phyloP scores from a whole-genome alignment of 2,113 vertebrate genomes.

The Podarcis cretensis region DNA sequence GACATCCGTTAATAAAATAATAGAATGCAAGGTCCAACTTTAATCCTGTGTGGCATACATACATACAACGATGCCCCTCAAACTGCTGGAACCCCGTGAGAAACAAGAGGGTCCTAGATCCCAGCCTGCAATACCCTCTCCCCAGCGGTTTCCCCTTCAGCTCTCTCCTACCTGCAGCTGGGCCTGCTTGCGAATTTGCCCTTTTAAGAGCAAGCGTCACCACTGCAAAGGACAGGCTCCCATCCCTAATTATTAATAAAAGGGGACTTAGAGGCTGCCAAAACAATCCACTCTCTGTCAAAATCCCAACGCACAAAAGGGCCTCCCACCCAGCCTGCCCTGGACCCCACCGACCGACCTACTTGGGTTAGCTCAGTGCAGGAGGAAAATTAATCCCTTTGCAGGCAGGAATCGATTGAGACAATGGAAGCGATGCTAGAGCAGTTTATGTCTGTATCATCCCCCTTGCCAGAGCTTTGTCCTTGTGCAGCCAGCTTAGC shows the following conservation, averaged over 20 bases:
- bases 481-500: conserved; percentile 7
- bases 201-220: conserved; percentile 17
- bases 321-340: conserved; percentile 17
- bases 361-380: background rate
- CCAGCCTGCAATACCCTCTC: too few relatives aligned
- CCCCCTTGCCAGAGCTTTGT: conserved; percentile 8
- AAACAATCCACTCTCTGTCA: conserved; percentile 7
- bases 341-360: conserved; percentile 1
- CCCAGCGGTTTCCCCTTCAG: background rate
- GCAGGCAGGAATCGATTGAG: conserved; percentile 16
- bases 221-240: background rate
- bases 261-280: background rate
- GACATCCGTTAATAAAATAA: background rate
- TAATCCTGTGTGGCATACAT: background rate
- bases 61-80: background rate
- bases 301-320: conserved; percentile 22
- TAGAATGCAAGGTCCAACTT: background rate
- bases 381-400: conserved; percentile 9
- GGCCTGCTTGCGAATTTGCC: background rate
- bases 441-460: background rate
- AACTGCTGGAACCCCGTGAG: background rate
- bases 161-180: background rate
- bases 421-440: background rate
- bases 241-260: background rate
- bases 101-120: background rate